Base-by-base conservation (phyloP, 2,888 invertebrate genomes). In the Dryobota labecula region DNA sequence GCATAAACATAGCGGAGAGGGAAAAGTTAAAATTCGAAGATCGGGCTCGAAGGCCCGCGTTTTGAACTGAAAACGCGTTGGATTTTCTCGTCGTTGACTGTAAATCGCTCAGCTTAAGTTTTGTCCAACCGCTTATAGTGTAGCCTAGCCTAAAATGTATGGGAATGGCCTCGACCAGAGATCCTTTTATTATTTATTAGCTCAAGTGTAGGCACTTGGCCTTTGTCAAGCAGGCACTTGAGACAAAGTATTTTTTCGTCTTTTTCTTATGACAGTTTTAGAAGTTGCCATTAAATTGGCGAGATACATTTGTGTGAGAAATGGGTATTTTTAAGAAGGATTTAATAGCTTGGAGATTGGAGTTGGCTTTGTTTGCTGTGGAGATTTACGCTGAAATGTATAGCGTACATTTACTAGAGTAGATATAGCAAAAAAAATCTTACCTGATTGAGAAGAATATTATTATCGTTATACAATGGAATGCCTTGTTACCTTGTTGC, bases 161-260 rank as follows among this genome's bases (percentile, higher is more conserved):
- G 56, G 27, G 53, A 70, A 71, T 74, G 70, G 75, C 63, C 62
- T 72, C 67, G 8, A 66, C 49, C 41, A 75, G 64, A 71, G 70
- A 74, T 76, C 57, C 54, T 69, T 66, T 69, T 65, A 49, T 84
- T 84, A 78, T 86, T 84, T 84, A 84, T 73, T 75, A 51, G 54
- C 58, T 45, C 43, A 66, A 81, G 53, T 84, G 68, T 65, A 84
- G 56, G 67, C 84, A 73, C 70, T 80, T 83, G 70, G 70, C 67
- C 75, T 80, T 69, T 69, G 61, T 51, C 63, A 51, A 53, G 47
- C 51, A 70, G 66, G 56, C 73, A 76, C 65, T 83, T 66, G 74
- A 38, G 36, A 65, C 43, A 54, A 79, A 57, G 15, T 58, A 65
- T 83, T 79, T 79, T 80, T 82, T 82, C 53, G 11, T 64, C 4